These are phyloP conservation scores for Halcyon leucocephala DNA, from an alignment of 2,797 vertebrate species.

Conservation along the genomic window DNA sequence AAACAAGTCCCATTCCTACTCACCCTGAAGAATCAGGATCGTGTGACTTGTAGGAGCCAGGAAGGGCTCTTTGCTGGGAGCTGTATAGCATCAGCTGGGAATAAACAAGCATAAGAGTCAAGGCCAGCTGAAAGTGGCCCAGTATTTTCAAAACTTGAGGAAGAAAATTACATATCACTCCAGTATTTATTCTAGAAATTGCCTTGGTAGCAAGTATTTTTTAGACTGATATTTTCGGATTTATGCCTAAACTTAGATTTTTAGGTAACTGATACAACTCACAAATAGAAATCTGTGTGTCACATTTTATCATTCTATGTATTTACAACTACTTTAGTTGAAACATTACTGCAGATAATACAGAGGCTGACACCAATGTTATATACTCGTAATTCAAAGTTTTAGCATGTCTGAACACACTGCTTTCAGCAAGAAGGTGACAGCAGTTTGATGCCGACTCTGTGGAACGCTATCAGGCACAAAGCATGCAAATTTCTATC, in stretches of 20 bases:
- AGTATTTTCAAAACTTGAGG: neutral
- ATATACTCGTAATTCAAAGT: too few species aligned
- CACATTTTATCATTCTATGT: too few species aligned
- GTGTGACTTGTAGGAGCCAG: rapidly evolving
- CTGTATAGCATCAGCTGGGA: neutral
- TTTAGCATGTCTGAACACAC: too few species aligned
- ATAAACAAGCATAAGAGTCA: neutral
- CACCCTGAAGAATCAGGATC: neutral
- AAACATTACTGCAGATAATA: too few species aligned
- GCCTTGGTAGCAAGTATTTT: neutral
- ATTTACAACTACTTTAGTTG: too few species aligned
- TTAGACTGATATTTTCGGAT: neutral
- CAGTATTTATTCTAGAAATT: neutral
- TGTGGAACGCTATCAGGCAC: too few species aligned
- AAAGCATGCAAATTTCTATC: neutral
- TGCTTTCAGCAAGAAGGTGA: too few species aligned
- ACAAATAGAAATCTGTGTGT: neutral
- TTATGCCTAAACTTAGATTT: neutral
- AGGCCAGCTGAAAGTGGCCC: neutral
- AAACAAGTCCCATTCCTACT: neutral
- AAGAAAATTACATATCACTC: neutral
- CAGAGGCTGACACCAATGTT: too few species aligned
- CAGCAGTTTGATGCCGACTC: too few species aligned
- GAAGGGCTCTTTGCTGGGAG: neutral
- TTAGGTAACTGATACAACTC: neutral